Evolutionary conservation across 2,113 vertebrate species (phyloP).

Genomic region (Antigone vipio): DNA sequence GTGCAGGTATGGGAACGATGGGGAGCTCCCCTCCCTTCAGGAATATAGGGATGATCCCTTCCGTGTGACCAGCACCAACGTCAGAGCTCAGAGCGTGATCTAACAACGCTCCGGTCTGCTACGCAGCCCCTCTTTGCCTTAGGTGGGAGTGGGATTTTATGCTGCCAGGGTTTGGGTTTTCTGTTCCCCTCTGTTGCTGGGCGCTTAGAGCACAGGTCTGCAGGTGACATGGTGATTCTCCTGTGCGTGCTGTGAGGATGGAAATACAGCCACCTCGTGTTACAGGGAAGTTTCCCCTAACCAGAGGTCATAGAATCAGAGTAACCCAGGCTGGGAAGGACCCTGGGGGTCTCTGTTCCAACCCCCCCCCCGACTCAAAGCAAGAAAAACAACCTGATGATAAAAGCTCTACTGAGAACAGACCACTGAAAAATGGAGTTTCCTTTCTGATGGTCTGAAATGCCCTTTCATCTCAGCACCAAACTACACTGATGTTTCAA

Average conservation of each 20-base stretch:
- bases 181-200: background rate
- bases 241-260: background rate
- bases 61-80: background rate
- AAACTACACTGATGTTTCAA: background rate
- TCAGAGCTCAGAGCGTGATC: background rate
- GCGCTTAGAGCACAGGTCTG: background rate
- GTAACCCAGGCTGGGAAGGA: background rate
- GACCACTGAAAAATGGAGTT: background rate
- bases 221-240: background rate
- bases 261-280: background rate
- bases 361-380: background rate
- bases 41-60: accelerated
- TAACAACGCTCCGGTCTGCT: background rate
- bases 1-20: conserved; percentile 31
- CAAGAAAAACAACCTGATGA: background rate
- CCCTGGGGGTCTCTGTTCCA: background rate
- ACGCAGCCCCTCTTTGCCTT: background rate
- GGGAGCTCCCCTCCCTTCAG: background rate
- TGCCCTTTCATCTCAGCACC: background rate
- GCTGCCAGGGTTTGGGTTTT: background rate
- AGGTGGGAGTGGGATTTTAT: background rate
- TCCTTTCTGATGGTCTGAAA: background rate
- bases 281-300: background rate
- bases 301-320: background rate
- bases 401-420: background rate